Evolutionary conservation across 2,113 vertebrate genomes (phyloP), one percentile per base, ranked within the genome.

Genomic region (Paratilapia polleni): DNA sequence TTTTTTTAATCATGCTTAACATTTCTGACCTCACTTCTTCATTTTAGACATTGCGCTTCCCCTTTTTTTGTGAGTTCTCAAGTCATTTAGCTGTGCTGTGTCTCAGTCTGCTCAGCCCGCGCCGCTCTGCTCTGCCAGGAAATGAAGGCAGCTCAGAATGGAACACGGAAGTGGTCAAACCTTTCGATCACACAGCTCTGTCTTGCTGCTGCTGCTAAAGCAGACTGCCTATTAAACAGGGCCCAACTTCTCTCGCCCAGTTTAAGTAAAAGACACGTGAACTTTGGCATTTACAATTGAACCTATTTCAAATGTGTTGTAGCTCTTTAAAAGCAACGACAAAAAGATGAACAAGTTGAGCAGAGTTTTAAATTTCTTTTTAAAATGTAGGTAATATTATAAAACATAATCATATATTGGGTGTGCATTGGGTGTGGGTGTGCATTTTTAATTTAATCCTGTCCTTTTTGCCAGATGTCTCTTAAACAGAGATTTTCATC

Each of bases 111-210:
- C 58, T 80, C 12, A 2, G 80, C 63, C 75, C 1, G 8, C 34
- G 3, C 13, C 47, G 82, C 76, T 60, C 61, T n/a, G 38, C 62
- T 74, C 79, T 83, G 78, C 77, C 91, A 95, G 93, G 92, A 92
- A 94, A 80, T 90, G 59, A 87, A 90, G 87, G 49, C 64, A 57
- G 81, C 82, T 92, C 88, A 90, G 89, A 94, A 86, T 93, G 93
- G 91, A 95, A 95, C 86, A 84, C 92, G 94, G 95, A 96, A 96
- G 95, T 95, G 93, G 93, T 92, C 84, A 84, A 79, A 73, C 34
- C 8, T 83, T 86, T 36, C 17, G 47, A 82, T 88, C 79, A 49
- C 52, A 79, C 68, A 11, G 15, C 77, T 80, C 54, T 7, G 83
- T 26, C 61, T 68, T 34, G 26, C 43, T 70, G 68, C 43, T 70